Evolutionary conservation across 2,888 invertebrate genomes (phyloP).

Genomic region (Prosopocoilus inquinatus): DNA sequence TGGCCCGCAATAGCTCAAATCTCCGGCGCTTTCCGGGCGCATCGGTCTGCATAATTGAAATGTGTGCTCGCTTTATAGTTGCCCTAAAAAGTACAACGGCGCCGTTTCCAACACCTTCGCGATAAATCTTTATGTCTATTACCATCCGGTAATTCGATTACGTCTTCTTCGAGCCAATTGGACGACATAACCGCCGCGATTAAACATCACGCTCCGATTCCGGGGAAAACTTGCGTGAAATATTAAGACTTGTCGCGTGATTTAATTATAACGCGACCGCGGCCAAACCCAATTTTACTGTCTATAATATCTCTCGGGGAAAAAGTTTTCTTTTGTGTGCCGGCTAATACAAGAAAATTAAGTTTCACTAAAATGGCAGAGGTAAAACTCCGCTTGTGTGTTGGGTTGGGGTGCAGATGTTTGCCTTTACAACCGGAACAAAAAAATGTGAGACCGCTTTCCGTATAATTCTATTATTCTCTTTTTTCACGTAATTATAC

Average conservation of each 20-base stretch:
- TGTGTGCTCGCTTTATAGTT: constrained; percentile 34
- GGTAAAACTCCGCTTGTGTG: constrained; percentile 24
- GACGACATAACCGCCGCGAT: constrained; percentile 20
- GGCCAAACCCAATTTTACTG: constrained; percentile 38
- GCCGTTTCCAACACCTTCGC: constrained; percentile 24
- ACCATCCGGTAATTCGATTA: constrained; percentile 10
- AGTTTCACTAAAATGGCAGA: constrained; percentile 41
- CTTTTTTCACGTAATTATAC: constrained; percentile 12
- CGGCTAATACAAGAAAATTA: constrained; percentile 44
- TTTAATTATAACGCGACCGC: constrained; percentile 34
- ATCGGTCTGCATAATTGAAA: constrained; percentile 40
- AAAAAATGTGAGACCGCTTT: constrained; percentile 16
- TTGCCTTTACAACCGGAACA: constrained; percentile 32
- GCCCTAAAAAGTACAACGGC: constrained; percentile 30
- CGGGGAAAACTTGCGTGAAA: constrained; percentile 35
- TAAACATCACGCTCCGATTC: constrained; percentile 26
- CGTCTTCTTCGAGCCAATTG: constrained; percentile 20
- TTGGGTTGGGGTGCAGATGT: constrained; percentile 30
- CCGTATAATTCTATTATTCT: constrained; percentile 14
- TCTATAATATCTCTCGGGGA: constrained; percentile 38
- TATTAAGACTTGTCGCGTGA: constrained; percentile 39
- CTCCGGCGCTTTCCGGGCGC: constrained; percentile 33
- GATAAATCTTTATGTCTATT: constrained; percentile 34
- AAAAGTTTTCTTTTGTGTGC: constrained; percentile 43
- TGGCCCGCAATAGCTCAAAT: constrained; percentile 40